These are phyloP conservation scores for Propithecus perrieri DNA, from an alignment of 2,797 vertebrate species.

Conservation along the genomic window DNA sequence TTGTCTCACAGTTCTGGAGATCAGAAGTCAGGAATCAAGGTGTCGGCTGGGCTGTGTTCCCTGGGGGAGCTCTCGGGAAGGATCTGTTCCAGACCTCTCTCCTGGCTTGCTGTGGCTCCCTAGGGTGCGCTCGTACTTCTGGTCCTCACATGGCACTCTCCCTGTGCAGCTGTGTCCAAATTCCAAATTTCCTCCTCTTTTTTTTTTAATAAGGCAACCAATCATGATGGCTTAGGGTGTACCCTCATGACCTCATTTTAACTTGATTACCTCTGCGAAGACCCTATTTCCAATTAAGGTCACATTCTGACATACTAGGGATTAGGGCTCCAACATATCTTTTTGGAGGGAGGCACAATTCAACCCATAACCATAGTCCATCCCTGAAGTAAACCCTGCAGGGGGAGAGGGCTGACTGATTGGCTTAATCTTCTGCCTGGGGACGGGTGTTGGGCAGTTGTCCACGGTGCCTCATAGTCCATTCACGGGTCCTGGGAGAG, in stretches of 20 bases:
- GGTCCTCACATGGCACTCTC: background rate
- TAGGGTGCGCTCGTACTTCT: background rate
- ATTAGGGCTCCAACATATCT: background rate
- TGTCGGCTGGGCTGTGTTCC: fast-evolving
- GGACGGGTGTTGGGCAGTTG: background rate
- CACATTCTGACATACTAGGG: background rate
- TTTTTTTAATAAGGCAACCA: background rate
- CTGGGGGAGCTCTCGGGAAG: no score
- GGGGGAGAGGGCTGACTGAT: background rate
- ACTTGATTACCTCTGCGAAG: background rate
- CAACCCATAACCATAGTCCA: background rate
- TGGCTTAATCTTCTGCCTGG: background rate
- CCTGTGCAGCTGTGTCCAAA: background rate
- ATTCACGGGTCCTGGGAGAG: background rate
- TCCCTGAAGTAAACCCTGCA: background rate
- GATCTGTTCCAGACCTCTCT: background rate
- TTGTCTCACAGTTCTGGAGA: background rate
- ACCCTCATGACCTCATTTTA: background rate
- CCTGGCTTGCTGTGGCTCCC: background rate
- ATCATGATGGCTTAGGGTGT: background rate
- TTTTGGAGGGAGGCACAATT: background rate
- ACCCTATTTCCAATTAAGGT: background rate
- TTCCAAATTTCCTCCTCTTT: background rate
- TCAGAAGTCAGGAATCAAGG: background rate
- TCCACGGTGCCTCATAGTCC: background rate